Base-by-base conservation (phyloP, 2,113 vertebrate species). In the Empidonax traillii region DNA sequence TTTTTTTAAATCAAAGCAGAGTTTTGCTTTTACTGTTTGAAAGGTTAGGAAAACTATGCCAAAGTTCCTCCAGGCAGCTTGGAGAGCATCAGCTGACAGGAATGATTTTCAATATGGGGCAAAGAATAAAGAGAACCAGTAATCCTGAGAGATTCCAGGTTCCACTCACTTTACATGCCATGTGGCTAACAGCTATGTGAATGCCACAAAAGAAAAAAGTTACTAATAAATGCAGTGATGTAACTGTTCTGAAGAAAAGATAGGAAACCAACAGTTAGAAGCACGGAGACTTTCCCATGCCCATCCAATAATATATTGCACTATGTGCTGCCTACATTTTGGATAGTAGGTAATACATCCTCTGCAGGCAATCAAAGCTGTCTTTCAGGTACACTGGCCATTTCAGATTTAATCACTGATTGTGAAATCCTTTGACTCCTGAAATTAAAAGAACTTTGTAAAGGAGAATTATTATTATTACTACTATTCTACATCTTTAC, bases 31-130 rank as follows among this genome's bases (percentile, higher is more conserved):
- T 96, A 95, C 92, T 96, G 95, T 97, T 98, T 93, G 94, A 96
- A 97, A 98, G 97, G 97, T 98, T 98, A 96, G 95, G 93, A 74
- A 97, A 98, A 97, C 96, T 96, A 93, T 97, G 98, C 97, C 98
- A 98, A 97, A 97, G 97, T 98, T 98, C 96, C 97, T 89, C 73
- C 91, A 90, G 95, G 97, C 97, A 96, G 94, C 96, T 96, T 44
- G 69, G 59, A 95, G 93, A 93, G 80, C 93, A 84, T 68, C 73
- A 96, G 96, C 97, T 94, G 96, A 96, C 94, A 93, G 96, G 88
- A 96, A 93, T 47, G 74, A 79, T 96, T 97, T 96, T 96, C 97
- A 96, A 59, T 85, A 86, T 16, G 77, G 71, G 91, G 88, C 44
- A 75, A 84, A 96, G 90, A 95, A 94, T 80, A 96, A 96, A 98